A percentile compares a stretch with the other conserved stretches of the same genome.
Evolutionary conservation across 2,888 invertebrate genomes (phyloP).

Genomic region (Aelia acuminata): DNA sequence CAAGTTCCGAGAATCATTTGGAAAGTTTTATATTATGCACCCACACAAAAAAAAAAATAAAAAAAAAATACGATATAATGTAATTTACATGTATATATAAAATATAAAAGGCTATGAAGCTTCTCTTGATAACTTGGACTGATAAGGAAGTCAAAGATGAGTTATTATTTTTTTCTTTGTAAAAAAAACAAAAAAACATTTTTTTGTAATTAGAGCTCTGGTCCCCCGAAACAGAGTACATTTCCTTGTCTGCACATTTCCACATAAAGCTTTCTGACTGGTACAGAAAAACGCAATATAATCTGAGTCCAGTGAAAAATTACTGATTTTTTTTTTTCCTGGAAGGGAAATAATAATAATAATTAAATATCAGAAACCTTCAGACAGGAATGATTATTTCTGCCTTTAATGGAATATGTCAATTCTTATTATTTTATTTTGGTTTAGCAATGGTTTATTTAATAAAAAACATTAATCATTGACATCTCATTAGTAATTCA

Average conservation of each 20-base stretch:
- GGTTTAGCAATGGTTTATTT: no score
- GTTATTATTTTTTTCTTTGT: neutral
- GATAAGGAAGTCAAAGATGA: neutral
- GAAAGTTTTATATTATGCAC: no score
- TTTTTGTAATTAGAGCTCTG: neutral
- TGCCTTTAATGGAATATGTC: no score
- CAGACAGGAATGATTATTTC: no score
- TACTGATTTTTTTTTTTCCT: neutral
- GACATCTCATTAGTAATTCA: no score
- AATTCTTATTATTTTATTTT: no score
- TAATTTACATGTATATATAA: no score
- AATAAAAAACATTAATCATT: no score
- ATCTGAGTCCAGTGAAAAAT: neutral
- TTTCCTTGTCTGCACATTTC: conserved; percentile 15
- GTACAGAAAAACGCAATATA: conserved; percentile 16
- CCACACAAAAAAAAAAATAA: no score
- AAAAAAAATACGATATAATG: no score
- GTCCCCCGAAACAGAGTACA: neutral
- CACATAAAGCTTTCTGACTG: neutral
- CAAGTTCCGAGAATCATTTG: no score
- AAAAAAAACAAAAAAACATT: no score
- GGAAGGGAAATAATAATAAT: neutral
- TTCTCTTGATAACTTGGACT: neutral
- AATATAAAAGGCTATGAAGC: neutral
- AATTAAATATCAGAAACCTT: neutral